phyloP scores from a whole-genome alignment of 2,888 invertebrate species.

The Xiphydria camelus region DNA sequence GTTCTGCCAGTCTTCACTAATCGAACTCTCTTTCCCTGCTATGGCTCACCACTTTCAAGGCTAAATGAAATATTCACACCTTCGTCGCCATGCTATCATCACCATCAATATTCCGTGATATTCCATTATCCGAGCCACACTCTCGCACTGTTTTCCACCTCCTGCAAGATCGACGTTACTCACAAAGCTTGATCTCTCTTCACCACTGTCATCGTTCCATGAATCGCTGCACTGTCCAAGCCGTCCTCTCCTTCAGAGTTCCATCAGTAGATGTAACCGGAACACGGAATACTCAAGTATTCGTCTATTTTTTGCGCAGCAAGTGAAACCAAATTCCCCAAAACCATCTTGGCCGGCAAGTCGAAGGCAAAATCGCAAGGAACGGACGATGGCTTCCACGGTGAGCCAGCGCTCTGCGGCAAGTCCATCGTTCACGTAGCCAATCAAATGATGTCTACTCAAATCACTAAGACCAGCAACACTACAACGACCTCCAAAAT shows the following conservation, averaged over 20 bases:
- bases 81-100: too few relatives aligned
- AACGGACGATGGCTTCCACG: slow-evolving; percentile 67
- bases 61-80: too few relatives aligned
- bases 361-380: slow-evolving; percentile 62
- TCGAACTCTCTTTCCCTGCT: too few relatives aligned
- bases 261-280: not conserved
- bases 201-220: too few relatives aligned
- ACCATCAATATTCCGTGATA: too few relatives aligned
- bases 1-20: too few relatives aligned
- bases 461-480: slow-evolving; percentile 28
- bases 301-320: slow-evolving; percentile 17
- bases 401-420: slow-evolving; percentile 71
- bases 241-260: not conserved
- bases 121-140: too few relatives aligned
- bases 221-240: not conserved
- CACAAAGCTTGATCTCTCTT: too few relatives aligned
- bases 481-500: too few relatives aligned
- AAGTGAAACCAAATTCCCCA: slow-evolving; percentile 21
- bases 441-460: slow-evolving; percentile 50
- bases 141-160: too few relatives aligned
- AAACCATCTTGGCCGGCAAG: slow-evolving; percentile 22
- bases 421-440: slow-evolving; percentile 64
- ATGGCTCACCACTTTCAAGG: too few relatives aligned
- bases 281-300: not conserved
- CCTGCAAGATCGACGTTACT: too few relatives aligned